Conservation (phyloP, 2,888 invertebrate species). For the Caenorhabditis panamensis region DNA sequence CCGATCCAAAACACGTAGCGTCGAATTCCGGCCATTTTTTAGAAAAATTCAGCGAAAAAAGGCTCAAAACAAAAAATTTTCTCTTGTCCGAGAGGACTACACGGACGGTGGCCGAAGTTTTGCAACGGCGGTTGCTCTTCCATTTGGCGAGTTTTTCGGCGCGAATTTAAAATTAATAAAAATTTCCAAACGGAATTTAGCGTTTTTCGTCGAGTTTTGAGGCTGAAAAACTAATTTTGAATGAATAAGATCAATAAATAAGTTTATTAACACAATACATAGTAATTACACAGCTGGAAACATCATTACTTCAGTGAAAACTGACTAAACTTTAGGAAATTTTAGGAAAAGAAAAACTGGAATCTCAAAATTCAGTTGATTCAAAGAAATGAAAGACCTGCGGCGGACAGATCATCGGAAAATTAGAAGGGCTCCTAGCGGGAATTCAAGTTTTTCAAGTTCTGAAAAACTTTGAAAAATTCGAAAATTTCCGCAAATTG, state of each 20-base stretch:
- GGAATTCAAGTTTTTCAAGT: too few species aligned
- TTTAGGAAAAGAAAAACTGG: too few species aligned
- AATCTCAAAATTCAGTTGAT: too few species aligned
- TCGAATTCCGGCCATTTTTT: slow-evolving; percentile 42
- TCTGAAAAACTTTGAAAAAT: neutral
- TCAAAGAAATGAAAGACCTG: slow-evolving; percentile 18
- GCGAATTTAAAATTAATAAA: neutral
- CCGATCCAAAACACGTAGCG: slow-evolving; percentile 75
- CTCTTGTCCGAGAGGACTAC: slow-evolving; percentile 24
- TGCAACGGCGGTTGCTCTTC: slow-evolving; percentile 18
- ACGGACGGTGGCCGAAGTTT: slow-evolving; percentile 21
- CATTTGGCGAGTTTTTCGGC: neutral
- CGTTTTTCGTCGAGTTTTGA: too few species aligned
- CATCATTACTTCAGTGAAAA: neutral
- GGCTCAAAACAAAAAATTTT: neutral
- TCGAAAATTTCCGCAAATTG: neutral
- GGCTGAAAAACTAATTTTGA: too few species aligned
- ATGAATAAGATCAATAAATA: slow-evolving; percentile 2
- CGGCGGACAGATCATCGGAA: slow-evolving; percentile 16
- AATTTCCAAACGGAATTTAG: slow-evolving; percentile 7
- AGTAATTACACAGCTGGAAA: neutral
- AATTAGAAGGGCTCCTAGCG: slow-evolving; percentile 27
- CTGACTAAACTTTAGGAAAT: neutral
- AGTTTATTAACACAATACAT: neutral
- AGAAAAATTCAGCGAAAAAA: too few species aligned